phyloP scores from a whole-genome alignment of 2,888 invertebrate genomes.

The Drosophila helvetica region DNA sequence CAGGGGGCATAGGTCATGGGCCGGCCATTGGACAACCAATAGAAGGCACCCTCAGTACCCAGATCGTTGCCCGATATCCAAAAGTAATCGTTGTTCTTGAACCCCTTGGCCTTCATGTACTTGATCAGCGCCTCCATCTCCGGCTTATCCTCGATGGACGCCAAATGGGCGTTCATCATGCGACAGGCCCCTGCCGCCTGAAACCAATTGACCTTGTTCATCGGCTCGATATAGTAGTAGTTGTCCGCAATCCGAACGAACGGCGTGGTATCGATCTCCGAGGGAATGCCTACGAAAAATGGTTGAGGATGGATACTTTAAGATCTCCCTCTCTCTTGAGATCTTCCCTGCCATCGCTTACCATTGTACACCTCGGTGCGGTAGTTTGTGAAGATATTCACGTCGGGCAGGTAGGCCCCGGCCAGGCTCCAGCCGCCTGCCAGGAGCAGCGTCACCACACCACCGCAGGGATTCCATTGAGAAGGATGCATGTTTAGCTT shows the following conservation, averaged over 20 bases:
- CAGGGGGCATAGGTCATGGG: constrained; percentile 72
- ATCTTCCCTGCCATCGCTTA: constrained; percentile 14
- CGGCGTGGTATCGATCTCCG: constrained; percentile 69
- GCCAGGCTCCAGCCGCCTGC: constrained; percentile 21
- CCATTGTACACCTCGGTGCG: constrained; percentile 68
- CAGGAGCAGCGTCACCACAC: constrained; percentile 45
- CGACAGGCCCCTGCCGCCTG: constrained; percentile 74
- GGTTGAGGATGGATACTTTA: too few relatives aligned
- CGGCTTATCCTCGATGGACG: constrained; percentile 65
- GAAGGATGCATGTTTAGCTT: constrained; percentile 8
- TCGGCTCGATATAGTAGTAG: constrained; percentile 68
- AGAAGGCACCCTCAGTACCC: constrained; percentile 70
- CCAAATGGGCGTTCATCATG: constrained; percentile 71
- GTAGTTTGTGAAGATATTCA: constrained; percentile 68
- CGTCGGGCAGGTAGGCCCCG: constrained; percentile 55
- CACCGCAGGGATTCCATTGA: background rate
- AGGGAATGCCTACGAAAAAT: constrained; percentile 33
- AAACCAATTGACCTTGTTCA: constrained; percentile 74
- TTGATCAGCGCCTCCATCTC: constrained; percentile 66
- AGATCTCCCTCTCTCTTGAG: too few relatives aligned
- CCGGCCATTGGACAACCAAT: constrained; percentile 71
- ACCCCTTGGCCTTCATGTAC: constrained; percentile 64
- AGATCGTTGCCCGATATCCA: constrained; percentile 79
- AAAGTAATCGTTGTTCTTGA: constrained; percentile 62
- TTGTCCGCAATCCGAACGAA: constrained; percentile 68